Conservation (phyloP, 2,797 vertebrate genomes). For the Myotis daubentonii region DNA sequence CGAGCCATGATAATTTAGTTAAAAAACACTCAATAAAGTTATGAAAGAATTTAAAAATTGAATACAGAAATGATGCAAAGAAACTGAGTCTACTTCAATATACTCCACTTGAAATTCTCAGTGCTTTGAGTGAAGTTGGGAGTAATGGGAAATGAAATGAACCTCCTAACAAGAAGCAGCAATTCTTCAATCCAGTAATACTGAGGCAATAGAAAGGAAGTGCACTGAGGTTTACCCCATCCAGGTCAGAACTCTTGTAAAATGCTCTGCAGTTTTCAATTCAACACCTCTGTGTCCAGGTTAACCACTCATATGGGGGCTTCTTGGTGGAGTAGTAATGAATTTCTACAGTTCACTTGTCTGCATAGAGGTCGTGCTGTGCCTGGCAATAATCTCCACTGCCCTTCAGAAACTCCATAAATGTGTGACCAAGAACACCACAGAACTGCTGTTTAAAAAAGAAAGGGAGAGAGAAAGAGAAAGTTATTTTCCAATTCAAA, state of each 20-base stretch:
- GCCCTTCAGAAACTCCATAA: constrained; percentile 99
- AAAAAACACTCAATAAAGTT: constrained; percentile 83
- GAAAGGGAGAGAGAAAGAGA: not conserved
- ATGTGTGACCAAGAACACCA: constrained; percentile 99
- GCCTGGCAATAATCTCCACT: constrained; percentile 99
- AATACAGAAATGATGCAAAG: constrained; percentile 67
- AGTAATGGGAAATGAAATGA: constrained; percentile 88
- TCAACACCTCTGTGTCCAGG: constrained; percentile 88
- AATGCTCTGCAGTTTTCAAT: constrained; percentile 90
- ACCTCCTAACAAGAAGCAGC: constrained; percentile 92
- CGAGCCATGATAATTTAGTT: constrained; percentile 94
- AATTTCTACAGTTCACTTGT: constrained; percentile 97
- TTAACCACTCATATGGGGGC: constrained; percentile 89
- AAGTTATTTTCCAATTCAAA: constrained; percentile 68
- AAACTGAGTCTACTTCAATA: constrained; percentile 86
- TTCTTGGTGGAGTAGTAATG: constrained; percentile 92
- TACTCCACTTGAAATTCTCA: constrained; percentile 89
- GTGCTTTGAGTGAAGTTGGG: constrained; percentile 86
- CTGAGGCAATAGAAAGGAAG: constrained; percentile 96
- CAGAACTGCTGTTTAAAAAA: constrained; percentile 96
- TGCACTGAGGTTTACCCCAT: constrained; percentile 99
- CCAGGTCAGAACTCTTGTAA: constrained; percentile 94
- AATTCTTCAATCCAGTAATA: constrained; percentile 94
- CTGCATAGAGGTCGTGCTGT: constrained; percentile 99
- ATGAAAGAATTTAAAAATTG: constrained; percentile 78